phyloP scores from a whole-genome alignment of 2,888 invertebrate genomes.

The Aspidapion aeneum region DNA sequence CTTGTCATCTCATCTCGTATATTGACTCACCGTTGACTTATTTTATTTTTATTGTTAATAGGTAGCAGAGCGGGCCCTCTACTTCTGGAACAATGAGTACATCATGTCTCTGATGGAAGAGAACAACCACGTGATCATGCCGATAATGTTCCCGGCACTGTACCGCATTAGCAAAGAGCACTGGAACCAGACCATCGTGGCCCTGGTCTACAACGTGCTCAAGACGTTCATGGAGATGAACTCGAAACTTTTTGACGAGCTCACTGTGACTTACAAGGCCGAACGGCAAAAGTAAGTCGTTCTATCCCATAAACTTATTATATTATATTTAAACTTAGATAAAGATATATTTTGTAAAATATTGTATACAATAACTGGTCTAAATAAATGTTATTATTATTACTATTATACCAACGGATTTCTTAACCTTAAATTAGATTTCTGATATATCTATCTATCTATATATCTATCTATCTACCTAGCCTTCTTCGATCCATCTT shows the following conservation, averaged over 20 bases:
- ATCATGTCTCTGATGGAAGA: slow-evolving; percentile 99
- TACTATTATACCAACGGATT: too few relatives aligned
- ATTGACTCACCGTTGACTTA: too few relatives aligned
- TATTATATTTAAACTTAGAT: too few relatives aligned
- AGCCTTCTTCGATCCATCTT: too few relatives aligned
- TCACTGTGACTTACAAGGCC: slow-evolving; percentile 97
- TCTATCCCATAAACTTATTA: background rate
- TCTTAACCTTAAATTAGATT: too few relatives aligned
- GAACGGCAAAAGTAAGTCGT: slow-evolving; percentile 94
- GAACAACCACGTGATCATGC: slow-evolving; percentile 97
- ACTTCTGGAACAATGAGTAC: slow-evolving; percentile 99
- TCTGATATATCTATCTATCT: too few relatives aligned
- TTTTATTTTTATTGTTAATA: slow-evolving; percentile 1
- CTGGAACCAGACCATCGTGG: slow-evolving; percentile 99
- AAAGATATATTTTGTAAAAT: too few relatives aligned
- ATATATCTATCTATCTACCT: too few relatives aligned
- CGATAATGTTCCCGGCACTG: slow-evolving; percentile 99
- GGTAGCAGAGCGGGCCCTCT: slow-evolving; percentile 91
- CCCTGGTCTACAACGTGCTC: slow-evolving; percentile 98
- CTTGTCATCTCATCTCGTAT: too few relatives aligned
- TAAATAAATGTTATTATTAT: too few relatives aligned
- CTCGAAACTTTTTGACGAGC: slow-evolving; percentile 98
- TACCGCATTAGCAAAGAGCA: slow-evolving; percentile 99
- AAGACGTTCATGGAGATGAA: slow-evolving; percentile 99
- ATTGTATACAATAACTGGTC: too few relatives aligned